Percentiles rank a stretch among this genome's conserved stretches.
These are phyloP conservation scores for Pavo muticus DNA, from an alignment of 2,113 vertebrate genomes.

Conservation along the genomic window DNA sequence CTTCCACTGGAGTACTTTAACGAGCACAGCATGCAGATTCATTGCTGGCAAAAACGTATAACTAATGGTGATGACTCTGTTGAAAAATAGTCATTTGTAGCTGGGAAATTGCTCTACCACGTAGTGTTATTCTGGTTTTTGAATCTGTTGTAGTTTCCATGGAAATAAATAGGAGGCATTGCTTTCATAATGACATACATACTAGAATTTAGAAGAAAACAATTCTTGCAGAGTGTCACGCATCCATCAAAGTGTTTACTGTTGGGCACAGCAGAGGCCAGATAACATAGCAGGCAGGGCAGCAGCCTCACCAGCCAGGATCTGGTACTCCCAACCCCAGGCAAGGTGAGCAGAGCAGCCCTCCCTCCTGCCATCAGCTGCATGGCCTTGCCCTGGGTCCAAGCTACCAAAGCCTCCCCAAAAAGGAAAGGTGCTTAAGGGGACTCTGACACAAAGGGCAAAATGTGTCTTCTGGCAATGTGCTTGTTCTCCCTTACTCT, in stretches of 20 bases:
- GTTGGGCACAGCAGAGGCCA: background rate
- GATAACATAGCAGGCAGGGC: background rate
- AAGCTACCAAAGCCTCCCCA: background rate
- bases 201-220: background rate
- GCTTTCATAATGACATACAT: background rate
- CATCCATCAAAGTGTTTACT: background rate
- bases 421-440: background rate
- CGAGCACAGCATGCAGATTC: too few relatives aligned
- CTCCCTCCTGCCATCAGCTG: background rate
- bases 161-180: background rate
- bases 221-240: background rate
- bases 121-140: background rate
- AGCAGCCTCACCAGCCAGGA: background rate
- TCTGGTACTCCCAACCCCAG: rapidly evolving
- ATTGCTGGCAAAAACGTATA: too few relatives aligned
- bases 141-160: too few relatives aligned
- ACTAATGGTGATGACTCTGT: too few relatives aligned
- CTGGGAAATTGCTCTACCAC: background rate
- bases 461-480: background rate
- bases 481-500: background rate
- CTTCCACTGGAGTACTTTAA: too few relatives aligned
- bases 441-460: background rate
- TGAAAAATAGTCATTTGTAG: background rate
- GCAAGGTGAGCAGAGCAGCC: background rate
- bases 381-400: background rate